Percentiles rank a stretch among this genome's conserved stretches.
Evolutionary conservation across 2,113 vertebrate genomes (phyloP).

Genomic region (Telmatochromis sp.): DNA sequence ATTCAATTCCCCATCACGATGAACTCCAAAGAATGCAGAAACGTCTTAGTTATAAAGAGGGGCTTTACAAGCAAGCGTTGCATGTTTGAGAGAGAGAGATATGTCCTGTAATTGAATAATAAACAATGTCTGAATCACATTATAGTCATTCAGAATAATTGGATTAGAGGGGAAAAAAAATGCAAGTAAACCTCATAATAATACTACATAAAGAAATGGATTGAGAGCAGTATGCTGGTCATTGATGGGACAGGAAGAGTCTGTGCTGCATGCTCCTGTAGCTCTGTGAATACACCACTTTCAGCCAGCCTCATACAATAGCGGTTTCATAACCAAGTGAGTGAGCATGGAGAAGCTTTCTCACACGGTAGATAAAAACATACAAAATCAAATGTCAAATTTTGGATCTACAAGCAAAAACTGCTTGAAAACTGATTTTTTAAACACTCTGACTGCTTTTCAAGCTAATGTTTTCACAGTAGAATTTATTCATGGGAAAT

Average conservation of each 20-base stretch:
- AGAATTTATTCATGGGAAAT: not conserved
- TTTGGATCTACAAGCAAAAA: not conserved
- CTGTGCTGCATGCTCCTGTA: constrained; percentile 9
- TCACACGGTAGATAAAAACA: constrained; percentile 4
- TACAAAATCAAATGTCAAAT: not conserved
- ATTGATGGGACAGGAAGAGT: constrained; percentile 47
- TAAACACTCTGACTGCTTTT: not conserved
- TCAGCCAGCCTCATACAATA: not conserved
- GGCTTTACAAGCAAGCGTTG: constrained; percentile 43
- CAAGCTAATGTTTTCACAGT: not conserved
- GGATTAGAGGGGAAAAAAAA: constrained; percentile 62
- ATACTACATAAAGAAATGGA: constrained; percentile 70
- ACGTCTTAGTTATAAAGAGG: constrained; percentile 59
- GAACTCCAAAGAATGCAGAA: constrained; percentile 51
- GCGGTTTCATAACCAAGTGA: not conserved
- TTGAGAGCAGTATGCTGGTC: constrained; percentile 62
- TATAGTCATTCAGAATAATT: constrained; percentile 62
- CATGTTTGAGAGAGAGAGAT: constrained; percentile 51
- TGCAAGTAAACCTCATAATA: constrained; percentile 61
- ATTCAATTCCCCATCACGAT: constrained; percentile 63
- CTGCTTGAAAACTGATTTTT: not conserved
- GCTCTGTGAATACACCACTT: constrained; percentile 13
- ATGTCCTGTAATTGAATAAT: constrained; percentile 66
- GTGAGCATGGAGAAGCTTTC: not conserved
- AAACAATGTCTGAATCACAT: constrained; percentile 70